Evolutionary conservation across 2,797 vertebrate species (phyloP).

Genomic region (Myotis pilosus): DNA sequence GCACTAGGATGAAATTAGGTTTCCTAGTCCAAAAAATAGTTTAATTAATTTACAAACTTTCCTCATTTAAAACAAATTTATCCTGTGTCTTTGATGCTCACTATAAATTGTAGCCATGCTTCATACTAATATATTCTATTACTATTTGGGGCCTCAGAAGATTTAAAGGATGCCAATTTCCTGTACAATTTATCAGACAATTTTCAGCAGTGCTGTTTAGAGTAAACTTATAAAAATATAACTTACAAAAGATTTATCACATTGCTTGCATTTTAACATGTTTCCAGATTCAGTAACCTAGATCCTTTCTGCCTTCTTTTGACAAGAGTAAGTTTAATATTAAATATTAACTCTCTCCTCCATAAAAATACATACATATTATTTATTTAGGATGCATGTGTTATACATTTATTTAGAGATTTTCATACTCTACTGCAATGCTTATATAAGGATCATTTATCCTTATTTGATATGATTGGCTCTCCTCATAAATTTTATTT

Average conservation of each 20-base stretch:
- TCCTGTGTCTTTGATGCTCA: slow-evolving; percentile 65
- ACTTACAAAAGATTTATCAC: slow-evolving; percentile 78
- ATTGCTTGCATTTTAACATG: slow-evolving; percentile 24
- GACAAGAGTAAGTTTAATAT: slow-evolving; percentile 71
- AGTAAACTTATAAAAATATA: slow-evolving; percentile 72
- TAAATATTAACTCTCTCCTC: slow-evolving; percentile 57
- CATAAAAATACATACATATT: slow-evolving; percentile 33
- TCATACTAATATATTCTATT: slow-evolving; percentile 74
- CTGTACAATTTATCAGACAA: slow-evolving; percentile 72
- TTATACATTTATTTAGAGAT: neutral
- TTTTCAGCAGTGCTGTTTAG: slow-evolving; percentile 49
- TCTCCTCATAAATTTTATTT: neutral
- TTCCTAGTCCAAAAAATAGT: neutral
- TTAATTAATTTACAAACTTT: slow-evolving; percentile 61
- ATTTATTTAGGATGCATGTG: slow-evolving; percentile 63
- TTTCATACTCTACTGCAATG: neutral
- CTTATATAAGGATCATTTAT: neutral
- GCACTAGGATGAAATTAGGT: neutral
- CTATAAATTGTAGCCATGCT: slow-evolving; percentile 73
- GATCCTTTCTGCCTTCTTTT: slow-evolving; percentile 42
- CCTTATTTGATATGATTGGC: slow-evolving; percentile 3
- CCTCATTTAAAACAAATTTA: slow-evolving; percentile 67
- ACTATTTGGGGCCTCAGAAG: slow-evolving; percentile 61
- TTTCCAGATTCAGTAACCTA: slow-evolving; percentile 59
- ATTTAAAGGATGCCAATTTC: slow-evolving; percentile 73